Percentiles rank a stretch among this genome's conserved stretches.
phyloP scores from a whole-genome alignment of 2,797 vertebrate species.

The Uromys caudimaculatus region DNA sequence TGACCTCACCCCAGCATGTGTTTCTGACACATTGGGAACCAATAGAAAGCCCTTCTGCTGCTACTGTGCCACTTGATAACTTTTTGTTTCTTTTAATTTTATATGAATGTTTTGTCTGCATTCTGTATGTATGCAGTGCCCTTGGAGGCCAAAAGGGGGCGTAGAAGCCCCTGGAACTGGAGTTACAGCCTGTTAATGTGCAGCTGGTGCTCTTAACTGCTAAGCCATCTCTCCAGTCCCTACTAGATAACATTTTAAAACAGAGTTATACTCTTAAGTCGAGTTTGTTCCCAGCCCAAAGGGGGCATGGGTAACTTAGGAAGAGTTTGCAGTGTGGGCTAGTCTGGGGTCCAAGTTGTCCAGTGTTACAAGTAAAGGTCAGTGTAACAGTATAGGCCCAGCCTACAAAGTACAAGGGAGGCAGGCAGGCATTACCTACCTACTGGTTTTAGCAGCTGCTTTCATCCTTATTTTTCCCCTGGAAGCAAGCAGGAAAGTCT shows the following conservation, averaged over 20 bases:
- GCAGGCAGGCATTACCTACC: not conserved
- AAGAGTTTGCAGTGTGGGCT: not conserved
- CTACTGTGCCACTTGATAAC: not conserved
- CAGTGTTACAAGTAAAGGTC: not conserved
- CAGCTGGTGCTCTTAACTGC: not conserved
- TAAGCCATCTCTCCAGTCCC: not conserved
- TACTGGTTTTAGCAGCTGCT: not conserved
- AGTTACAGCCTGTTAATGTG: not conserved
- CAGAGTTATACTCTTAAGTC: not conserved
- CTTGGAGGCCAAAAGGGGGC: not conserved
- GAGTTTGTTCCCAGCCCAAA: not conserved
- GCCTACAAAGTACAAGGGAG: not conserved
- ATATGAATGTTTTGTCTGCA: not conserved
- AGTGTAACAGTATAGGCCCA: no score
- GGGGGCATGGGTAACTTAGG: no score
- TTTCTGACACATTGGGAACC: not conserved
- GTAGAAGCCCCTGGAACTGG: not conserved
- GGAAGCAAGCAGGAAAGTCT: not conserved
- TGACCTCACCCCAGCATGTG: fast-evolving
- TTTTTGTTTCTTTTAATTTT: not conserved
- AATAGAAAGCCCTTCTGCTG: not conserved
- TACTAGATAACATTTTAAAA: not conserved
- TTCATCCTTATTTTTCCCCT: not conserved
- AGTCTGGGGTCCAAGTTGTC: not conserved
- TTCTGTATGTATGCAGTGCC: not conserved